Evolutionary conservation across 2,113 vertebrate species (phyloP).

Genomic region (Otus sunia): DNA sequence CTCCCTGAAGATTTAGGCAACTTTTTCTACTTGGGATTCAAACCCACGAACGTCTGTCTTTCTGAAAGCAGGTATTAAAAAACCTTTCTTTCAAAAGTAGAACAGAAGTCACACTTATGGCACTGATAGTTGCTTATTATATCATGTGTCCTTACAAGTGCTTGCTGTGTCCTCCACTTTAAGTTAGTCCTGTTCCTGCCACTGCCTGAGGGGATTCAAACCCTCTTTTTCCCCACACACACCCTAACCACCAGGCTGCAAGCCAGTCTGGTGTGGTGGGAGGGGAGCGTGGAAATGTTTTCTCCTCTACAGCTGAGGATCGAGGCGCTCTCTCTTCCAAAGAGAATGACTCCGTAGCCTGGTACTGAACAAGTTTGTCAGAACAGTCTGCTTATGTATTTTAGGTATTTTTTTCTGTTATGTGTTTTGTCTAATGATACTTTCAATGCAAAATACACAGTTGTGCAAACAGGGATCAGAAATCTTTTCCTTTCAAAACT

Average conservation of each 20-base stretch:
- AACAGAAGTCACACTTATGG: neutral
- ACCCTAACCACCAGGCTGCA: neutral
- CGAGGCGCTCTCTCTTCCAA: neutral
- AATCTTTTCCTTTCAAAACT: neutral
- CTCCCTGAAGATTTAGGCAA: neutral
- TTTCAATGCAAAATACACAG: neutral
- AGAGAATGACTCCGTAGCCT: neutral
- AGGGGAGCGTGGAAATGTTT: neutral
- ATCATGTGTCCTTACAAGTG: neutral
- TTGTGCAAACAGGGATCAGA: neutral
- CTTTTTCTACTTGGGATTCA: neutral
- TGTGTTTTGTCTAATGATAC: neutral
- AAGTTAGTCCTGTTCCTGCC: neutral
- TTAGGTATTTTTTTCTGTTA: neutral
- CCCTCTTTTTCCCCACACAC: neutral
- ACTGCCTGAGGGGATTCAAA: neutral
- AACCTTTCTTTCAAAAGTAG: neutral
- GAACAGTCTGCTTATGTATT: neutral
- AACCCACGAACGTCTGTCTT: neutral
- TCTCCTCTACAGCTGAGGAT: neutral
- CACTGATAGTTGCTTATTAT: neutral
- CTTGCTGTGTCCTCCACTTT: neutral
- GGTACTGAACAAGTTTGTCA: neutral
- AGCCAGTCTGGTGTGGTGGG: neutral
- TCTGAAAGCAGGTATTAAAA: neutral